These are phyloP conservation scores for Sussaba pulchella DNA, from an alignment of 2,888 invertebrate genomes.

Conservation along the genomic window DNA sequence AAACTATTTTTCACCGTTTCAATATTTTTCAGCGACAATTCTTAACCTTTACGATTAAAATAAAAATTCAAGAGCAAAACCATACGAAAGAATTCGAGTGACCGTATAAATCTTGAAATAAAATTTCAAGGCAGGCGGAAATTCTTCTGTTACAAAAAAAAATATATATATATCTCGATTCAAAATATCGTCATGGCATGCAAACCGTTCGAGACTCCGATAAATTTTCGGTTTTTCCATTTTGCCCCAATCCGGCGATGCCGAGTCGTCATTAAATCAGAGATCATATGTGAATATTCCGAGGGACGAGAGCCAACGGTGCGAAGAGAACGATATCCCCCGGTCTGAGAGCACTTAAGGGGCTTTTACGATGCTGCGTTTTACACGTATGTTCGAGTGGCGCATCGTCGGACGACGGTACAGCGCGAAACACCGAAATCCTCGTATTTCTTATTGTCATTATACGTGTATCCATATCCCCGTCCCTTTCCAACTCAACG, in stretches of 20 bases:
- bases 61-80: no score
- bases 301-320: constrained; percentile 38
- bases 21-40: no score
- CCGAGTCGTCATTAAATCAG: constrained; percentile 54
- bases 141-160: no score
- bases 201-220: neutral
- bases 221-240: neutral
- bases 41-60: no score
- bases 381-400: constrained; percentile 60
- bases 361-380: constrained; percentile 61
- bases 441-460: constrained; percentile 42
- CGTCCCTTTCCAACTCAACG: constrained; percentile 34
- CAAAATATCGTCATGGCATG: neutral
- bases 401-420: constrained; percentile 57
- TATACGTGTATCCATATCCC: constrained; percentile 37
- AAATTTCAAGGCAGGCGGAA: no score
- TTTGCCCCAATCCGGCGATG: neutral
- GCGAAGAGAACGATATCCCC: constrained; percentile 55
- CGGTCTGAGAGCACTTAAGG: constrained; percentile 50
- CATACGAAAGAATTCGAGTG: no score
- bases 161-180: no score
- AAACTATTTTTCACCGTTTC: no score
- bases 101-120: no score
- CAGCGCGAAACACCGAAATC: constrained; percentile 45
- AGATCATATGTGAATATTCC: constrained; percentile 57